A percentile compares a stretch with the other conserved stretches of the same genome.
Evolutionary conservation across 2,113 vertebrate species (phyloP).

Genomic region (Dissostichus mawsoni): DNA sequence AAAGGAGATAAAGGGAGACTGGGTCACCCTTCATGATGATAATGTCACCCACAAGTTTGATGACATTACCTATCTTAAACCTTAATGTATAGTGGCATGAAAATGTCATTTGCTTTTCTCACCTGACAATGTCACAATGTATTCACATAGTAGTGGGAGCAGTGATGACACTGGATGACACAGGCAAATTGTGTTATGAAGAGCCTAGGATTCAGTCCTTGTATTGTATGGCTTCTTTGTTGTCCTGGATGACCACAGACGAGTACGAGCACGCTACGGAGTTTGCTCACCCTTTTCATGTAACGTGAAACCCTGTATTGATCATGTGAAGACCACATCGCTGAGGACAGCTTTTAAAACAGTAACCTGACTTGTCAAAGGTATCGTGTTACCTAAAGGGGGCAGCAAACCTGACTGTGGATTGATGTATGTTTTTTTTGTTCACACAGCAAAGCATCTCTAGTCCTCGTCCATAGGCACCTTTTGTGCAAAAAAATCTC

Average conservation of each 20-base stretch:
- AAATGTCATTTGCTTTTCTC: constrained; percentile 70
- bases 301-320: constrained; percentile 64
- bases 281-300: constrained; percentile 77
- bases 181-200: constrained; percentile 39
- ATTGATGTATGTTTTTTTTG: constrained; percentile 53
- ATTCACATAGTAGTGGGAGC: constrained; percentile 45
- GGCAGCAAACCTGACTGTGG: constrained; percentile 69
- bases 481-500: constrained; percentile 44
- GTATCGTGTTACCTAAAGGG: constrained; percentile 71
- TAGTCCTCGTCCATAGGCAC: constrained; percentile 69
- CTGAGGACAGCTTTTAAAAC: constrained; percentile 56
- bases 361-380: constrained; percentile 43
- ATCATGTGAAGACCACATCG: constrained; percentile 55
- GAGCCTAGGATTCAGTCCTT: constrained; percentile 59
- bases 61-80: constrained; percentile 64
- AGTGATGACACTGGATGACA: constrained; percentile 61
- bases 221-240: constrained; percentile 70
- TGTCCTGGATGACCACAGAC: constrained; percentile 71
- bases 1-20: constrained; percentile 26
- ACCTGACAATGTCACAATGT: constrained; percentile 53
- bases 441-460: constrained; percentile 65
- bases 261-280: constrained; percentile 58
- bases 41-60: constrained; percentile 64
- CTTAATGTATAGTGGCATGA: constrained; percentile 63
- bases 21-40: constrained; percentile 60